Conservation (phyloP, 2,797 vertebrate species). For the Lindbergichthys nudifrons region DNA sequence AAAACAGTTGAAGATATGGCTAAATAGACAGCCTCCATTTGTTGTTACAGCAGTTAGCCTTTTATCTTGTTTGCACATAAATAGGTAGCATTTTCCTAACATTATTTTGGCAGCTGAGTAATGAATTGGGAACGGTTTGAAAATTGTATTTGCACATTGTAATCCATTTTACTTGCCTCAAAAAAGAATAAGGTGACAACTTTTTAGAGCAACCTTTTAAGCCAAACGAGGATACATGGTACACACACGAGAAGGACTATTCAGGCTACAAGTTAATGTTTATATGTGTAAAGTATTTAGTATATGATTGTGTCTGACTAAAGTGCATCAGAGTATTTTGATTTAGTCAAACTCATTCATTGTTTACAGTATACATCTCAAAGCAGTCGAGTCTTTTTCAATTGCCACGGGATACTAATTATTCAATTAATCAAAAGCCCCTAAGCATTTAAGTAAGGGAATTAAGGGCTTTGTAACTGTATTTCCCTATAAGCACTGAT, state of each 20-base stretch:
- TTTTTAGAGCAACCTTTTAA: slow-evolving; percentile 12
- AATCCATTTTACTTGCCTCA: not conserved
- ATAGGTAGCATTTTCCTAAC: not conserved
- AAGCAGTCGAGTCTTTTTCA: slow-evolving; percentile 10
- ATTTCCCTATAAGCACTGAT: slow-evolving; percentile 57
- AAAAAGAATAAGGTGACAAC: not conserved
- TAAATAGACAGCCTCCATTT: not conserved
- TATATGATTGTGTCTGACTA: not conserved
- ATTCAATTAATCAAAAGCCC: slow-evolving; percentile 64
- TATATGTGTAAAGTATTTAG: not conserved
- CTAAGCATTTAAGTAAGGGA: slow-evolving; percentile 40
- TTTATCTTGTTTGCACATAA: not conserved
- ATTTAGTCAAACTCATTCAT: slow-evolving; percentile 14
- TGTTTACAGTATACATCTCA: slow-evolving; percentile 30
- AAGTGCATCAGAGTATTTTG: too few species aligned
- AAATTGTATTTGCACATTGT: not conserved
- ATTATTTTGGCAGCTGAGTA: not conserved
- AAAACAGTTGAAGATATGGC: not conserved
- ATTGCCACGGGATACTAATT: slow-evolving; percentile 43
- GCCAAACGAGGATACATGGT: not conserved
- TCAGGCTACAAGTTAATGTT: not conserved
- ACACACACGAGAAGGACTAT: not conserved
- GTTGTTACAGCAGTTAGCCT: not conserved
- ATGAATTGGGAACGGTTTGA: not conserved
- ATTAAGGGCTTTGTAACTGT: slow-evolving; percentile 55